A percentile compares a stretch with the other conserved stretches of the same genome.
Evolutionary conservation across 1,140 invertebrate genomes (phyloP).

Genomic region (Conopomorpha cramerella): DNA sequence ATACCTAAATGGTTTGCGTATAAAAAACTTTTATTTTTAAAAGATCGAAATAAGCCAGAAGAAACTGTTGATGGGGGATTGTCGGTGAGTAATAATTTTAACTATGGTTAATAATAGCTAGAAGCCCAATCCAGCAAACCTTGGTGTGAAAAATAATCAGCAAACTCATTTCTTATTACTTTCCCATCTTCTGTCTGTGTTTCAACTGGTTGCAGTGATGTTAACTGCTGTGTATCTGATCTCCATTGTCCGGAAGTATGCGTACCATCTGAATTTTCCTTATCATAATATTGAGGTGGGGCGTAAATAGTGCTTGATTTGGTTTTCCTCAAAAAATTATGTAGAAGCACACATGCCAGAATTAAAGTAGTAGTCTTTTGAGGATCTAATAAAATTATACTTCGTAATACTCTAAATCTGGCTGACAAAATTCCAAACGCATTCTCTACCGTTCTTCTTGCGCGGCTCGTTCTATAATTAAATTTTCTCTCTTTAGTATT

Average conservation of each 20-base stretch:
- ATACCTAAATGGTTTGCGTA: conserved; percentile 10
- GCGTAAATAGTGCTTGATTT: not conserved
- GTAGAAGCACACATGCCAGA: conserved; percentile 11
- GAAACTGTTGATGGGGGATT: conserved; percentile 12
- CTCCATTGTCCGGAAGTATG: not conserved
- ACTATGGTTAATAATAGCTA: conserved; percentile 9
- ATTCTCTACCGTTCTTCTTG: conserved; percentile 28
- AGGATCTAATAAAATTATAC: conserved; percentile 19
- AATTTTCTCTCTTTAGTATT: conserved; percentile 23
- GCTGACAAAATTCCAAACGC: conserved; percentile 49
- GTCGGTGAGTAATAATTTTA: conserved; percentile 13
- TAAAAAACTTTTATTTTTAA: conserved; percentile 14
- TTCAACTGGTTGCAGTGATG: conserved; percentile 10
- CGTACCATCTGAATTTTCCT: not conserved
- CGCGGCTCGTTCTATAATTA: conserved; percentile 40
- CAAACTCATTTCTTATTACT: conserved; percentile 14
- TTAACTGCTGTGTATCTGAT: conserved; percentile 8
- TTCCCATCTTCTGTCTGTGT: conserved; percentile 10
- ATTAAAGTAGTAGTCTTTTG: conserved; percentile 15
- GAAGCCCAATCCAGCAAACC: conserved; percentile 9
- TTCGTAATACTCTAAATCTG: conserved; percentile 36
- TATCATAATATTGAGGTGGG: not conserved
- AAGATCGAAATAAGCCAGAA: conserved; percentile 12
- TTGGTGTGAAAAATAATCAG: conserved; percentile 12
- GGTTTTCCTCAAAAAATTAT: conserved; percentile 8